Base-by-base conservation (phyloP, 2,113 vertebrate genomes). In the Atlantisia rogersi region DNA sequence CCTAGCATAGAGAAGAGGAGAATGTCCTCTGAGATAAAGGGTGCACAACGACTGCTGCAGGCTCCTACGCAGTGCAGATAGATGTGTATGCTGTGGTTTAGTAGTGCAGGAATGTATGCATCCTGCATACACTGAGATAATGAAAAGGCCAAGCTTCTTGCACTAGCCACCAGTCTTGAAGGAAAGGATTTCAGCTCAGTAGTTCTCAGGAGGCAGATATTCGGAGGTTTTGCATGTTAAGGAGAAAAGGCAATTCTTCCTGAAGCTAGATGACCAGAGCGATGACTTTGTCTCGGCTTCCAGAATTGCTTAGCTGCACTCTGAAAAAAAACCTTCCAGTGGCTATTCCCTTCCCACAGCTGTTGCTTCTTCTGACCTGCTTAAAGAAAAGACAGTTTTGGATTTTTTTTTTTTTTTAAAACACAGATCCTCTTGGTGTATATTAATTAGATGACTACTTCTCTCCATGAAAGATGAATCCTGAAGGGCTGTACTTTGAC, bases 391-490 rank as follows among this genome's bases (percentile, higher is more conserved):
- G 42, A 56, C 7, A 37, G 10, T 50, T 90, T 59, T 53, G 21
- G 20, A 26, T 53, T 71, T 50, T 46, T 40, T 59, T 46, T 40
- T 59, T 62, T 10, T 53, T 53, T 53, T 56, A 55, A 14, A 60
- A 82, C 20, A 11, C 56, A 71, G 52, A 65, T 93, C 35, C 15
- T 92, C 18, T 58, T 58, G 6, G 18, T 93, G 15, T 91, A 28
- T 83, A 40, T 82, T 95, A 75, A 53, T 94, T 92, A 92, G 35
- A 56, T 89, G 68, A 84, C 60, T 88, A 6, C 37, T 90, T 94
- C 21, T 48, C 64, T 88, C 29, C 39, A 40, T 68, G 75, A 73
- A 82, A 82, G 65, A 64, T 84, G 60, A 86, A 15, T 93, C 55
- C 68, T 86, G 85, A 88, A 94, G 44, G 68, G 69, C 26, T 80